These are phyloP conservation scores for Trematocara unimaculatum DNA, from an alignment of 2,113 vertebrate genomes.

Conservation along the genomic window DNA sequence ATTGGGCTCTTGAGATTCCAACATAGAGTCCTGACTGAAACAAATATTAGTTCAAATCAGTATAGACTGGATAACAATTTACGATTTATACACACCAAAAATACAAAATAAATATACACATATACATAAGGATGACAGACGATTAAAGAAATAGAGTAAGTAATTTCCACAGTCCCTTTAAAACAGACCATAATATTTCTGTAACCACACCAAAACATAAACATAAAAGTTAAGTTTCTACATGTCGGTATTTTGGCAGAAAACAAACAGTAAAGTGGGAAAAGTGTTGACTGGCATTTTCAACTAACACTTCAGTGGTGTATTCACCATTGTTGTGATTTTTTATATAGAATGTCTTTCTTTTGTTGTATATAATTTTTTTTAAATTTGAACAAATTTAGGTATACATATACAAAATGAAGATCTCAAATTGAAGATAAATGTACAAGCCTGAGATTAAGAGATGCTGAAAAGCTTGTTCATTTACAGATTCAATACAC, in stretches of 20 bases:
- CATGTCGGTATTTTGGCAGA: not conserved
- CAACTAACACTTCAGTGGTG: not conserved
- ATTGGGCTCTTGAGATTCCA: fast-evolving
- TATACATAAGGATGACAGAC: not conserved
- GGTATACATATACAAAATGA: not conserved
- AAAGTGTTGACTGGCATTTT: not conserved
- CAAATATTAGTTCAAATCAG: not conserved
- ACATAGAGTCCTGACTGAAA: not conserved
- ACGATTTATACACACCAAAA: not conserved
- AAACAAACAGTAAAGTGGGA: not conserved
- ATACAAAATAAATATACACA: not conserved
- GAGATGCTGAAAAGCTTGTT: not conserved
- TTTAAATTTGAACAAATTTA: not conserved
- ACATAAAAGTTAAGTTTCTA: not conserved
- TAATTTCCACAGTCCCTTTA: not conserved
- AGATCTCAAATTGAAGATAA: not conserved
- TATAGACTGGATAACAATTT: not conserved
- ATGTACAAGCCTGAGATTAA: not conserved
- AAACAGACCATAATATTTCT: not conserved
- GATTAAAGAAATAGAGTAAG: not conserved
- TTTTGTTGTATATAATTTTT: not conserved
- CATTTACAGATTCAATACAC: not conserved
- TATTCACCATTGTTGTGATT: not conserved
- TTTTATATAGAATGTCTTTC: not conserved
- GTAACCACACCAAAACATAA: fast-evolving